Base-by-base conservation (phyloP, 2,113 vertebrate genomes). In the Brachyhypopomus gauderio region DNA sequence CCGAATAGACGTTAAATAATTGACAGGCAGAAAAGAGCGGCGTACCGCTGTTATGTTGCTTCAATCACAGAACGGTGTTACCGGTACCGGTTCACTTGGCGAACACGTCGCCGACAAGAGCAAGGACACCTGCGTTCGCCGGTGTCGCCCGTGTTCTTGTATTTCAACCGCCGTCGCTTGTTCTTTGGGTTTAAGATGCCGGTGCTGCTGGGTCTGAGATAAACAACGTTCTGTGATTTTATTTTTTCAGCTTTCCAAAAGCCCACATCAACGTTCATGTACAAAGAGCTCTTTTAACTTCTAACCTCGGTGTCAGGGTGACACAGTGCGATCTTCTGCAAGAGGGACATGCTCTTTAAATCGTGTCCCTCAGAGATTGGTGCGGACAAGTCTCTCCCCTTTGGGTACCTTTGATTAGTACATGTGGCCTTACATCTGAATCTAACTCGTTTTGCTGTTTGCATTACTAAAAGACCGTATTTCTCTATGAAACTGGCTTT, bases 1-100 rank as follows among this genome's bases (percentile, higher is more conserved):
- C 64, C 45, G 56, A 82, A 84, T 79, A 78, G 62, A 59, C 62
- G 41, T 30, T 84, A 67, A 78, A 84, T 85, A 77, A 80, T 72
- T 78, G 59, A 85, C 72, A n/a, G 52, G 11, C 34, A 19, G 30
- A 20, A n/a, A 14, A 3, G 63, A 75, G 63, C 75, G 0, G 20
- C 41, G 20, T 74, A 23, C n/a, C 19, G 20, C n/a, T 11, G 56
- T 75, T 75, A 5, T 52, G 45, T 60, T 60, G n/a, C n/a, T 19
- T 60, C 20, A 60, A 22, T 22, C 58, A 4, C 58, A 22, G 58
- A 19, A 7, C 16, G 19, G 4, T 67, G 64, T 36, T 67, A 5
- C 27, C 20, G 63, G 25, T 66, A 30, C 62, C 16, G 25, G 22
- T n/a, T n/a, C 27, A 3, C 59, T 62, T 62, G 60, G 4, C 23